Conservation (phyloP, 2,888 invertebrate species). For the Tethea ocularis region DNA sequence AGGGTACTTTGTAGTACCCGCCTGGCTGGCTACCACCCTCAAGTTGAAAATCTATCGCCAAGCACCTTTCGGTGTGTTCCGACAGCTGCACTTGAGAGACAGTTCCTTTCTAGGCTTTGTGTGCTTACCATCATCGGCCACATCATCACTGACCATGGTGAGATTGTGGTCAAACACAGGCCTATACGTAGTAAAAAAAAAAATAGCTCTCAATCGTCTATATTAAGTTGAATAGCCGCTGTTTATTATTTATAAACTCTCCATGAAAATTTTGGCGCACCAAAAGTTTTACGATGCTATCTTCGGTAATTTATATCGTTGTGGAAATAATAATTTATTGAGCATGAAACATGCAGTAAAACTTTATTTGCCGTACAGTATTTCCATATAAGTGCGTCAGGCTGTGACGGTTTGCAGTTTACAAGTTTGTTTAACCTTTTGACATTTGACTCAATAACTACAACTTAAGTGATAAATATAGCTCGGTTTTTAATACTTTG, state of each 20-base stretch:
- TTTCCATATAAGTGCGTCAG: slow-evolving; percentile 17
- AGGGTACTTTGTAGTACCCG: too few species aligned
- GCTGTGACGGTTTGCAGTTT: not conserved
- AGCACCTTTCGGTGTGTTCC: too few species aligned
- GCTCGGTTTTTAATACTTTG: not conserved
- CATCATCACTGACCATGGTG: too few species aligned
- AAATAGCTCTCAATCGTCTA: not conserved
- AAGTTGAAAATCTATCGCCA: too few species aligned
- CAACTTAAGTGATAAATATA: not conserved
- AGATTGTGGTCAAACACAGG: too few species aligned
- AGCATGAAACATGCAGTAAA: slow-evolving; percentile 46
- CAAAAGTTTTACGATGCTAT: slow-evolving; percentile 26
- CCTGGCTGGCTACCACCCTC: too few species aligned
- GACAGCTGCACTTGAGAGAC: too few species aligned
- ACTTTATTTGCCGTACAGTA: slow-evolving; percentile 41
- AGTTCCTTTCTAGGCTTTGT: too few species aligned
- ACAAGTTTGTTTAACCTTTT: slow-evolving; percentile 5
- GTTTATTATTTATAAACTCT: not conserved
- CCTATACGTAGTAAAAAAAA: too few species aligned
- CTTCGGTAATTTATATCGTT: slow-evolving; percentile 37
- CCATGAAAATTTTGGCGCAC: slow-evolving; percentile 5
- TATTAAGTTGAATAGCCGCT: not conserved
- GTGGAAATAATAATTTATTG: slow-evolving; percentile 51
- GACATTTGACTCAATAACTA: slow-evolving; percentile 5
- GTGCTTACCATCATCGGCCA: too few species aligned